Percentiles rank a stretch among this genome's conserved stretches.
Evolutionary conservation across 2,113 vertebrate genomes (phyloP).

Genomic region (Spea multiplicata): DNA sequence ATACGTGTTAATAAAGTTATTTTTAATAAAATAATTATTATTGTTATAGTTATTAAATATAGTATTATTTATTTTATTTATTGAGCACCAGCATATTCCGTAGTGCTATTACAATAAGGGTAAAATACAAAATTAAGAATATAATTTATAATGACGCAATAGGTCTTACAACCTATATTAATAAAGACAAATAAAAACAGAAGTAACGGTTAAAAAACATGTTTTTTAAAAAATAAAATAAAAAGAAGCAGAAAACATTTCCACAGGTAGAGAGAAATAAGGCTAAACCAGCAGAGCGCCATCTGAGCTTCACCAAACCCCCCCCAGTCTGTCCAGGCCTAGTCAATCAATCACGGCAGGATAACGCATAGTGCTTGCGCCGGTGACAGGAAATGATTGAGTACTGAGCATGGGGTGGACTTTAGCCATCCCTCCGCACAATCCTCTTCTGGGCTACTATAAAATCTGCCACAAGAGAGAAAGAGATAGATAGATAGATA

Average conservation of each 20-base stretch:
- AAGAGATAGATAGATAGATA: slow-evolving; percentile 18
- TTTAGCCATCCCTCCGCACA: slow-evolving; percentile 68
- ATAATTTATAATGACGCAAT: too few relatives aligned
- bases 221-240: not conserved
- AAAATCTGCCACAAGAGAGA: not conserved
- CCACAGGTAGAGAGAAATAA: slow-evolving; percentile 66
- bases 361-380: slow-evolving; percentile 75
- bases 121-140: too few relatives aligned
- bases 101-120: too few relatives aligned
- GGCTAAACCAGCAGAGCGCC: slow-evolving; percentile 66
- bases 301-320: slow-evolving; percentile 65
- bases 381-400: slow-evolving; percentile 80
- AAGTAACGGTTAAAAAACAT: not conserved
- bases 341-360: slow-evolving; percentile 81
- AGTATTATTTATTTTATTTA: too few relatives aligned
- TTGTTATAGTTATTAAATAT: too few relatives aligned
- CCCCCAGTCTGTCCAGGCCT: slow-evolving; percentile 65
- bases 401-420: slow-evolving; percentile 70
- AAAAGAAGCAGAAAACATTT: not conserved
- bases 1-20: too few relatives aligned
- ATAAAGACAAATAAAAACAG: too few relatives aligned
- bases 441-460: slow-evolving; percentile 71
- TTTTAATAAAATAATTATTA: too few relatives aligned
- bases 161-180: too few relatives aligned
- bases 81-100: too few relatives aligned